Evolutionary conservation across 2,888 invertebrate genomes (phyloP), one percentile per base, ranked within the genome.

Genomic region (Schizaphis graminum): DNA sequence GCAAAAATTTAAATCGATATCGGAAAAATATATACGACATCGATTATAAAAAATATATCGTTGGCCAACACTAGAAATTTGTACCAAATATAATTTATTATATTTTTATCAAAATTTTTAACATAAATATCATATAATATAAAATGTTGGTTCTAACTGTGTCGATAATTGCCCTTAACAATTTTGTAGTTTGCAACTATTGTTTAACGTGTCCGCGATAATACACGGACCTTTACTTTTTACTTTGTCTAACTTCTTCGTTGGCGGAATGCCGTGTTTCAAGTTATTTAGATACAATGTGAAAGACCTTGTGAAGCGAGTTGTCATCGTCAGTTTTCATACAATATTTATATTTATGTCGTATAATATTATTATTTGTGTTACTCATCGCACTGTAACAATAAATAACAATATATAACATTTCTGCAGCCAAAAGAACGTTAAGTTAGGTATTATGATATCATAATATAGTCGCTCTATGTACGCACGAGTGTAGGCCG

Each of bases 401-500:
- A 88, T 77, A 77, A 77, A 35, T 21, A 35, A n/a, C n/a, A 67
- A n/a, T 35, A 35, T 21, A 41, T 77, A 77, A 41, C 77, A 35
- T 77, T 77, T 21, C 77, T 35, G 77, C 53, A 5, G 53, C 77
- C 77, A 77, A 77, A 35, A 35, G 35, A 77, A 77, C 77, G 8
- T 77, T 77, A 35, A 21, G 35, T 77, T 77, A 77, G 77, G 35
- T 21, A 24, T 21, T 35, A 77, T 77, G 21, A 35, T 77, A 35
- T 35, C 47, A 86, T 86, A 47, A n/a, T 86, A 85, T 24, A 44
- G 86, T 47, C 28, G 7, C 41, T 89, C 41, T 41, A 24, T 88
- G 35, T 24, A 35, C 49, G 28, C 16, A 16, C 16, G 41, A 5
- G 84, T 85, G 91, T 91, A 91, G 91, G 91, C 85, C 84, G 91